A percentile compares a stretch with the other conserved stretches of the same genome.
Evolutionary conservation across 2,888 invertebrate species (phyloP).

Genomic region (Homarus gammarus): DNA sequence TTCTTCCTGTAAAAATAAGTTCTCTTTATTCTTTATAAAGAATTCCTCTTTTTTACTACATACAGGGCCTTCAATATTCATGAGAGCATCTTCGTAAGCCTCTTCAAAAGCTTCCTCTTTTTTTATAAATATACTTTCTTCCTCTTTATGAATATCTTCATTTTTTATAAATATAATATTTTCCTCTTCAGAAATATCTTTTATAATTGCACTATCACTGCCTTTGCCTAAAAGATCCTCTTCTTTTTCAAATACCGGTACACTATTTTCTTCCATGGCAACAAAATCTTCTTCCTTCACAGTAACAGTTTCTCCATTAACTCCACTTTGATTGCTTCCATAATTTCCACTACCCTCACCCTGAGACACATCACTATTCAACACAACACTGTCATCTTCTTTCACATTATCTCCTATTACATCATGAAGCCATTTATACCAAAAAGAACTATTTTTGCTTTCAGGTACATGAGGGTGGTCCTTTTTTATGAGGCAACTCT

Average conservation of each 20-base stretch:
- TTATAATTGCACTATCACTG: not conserved
- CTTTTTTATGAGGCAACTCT: not conserved
- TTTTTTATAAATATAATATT: too few species aligned
- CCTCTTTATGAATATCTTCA: too few species aligned
- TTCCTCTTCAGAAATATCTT: too few species aligned
- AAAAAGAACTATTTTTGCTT: not conserved
- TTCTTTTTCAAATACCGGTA: not conserved
- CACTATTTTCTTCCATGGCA: not conserved
- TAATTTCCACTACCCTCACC: not conserved
- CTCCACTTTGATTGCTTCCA: not conserved
- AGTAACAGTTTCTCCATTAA: not conserved
- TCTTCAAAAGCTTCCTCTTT: not conserved
- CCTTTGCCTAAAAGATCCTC: not conserved
- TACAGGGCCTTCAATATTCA: too few species aligned
- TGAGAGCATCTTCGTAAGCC: too few species aligned
- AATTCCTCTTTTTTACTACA: too few species aligned
- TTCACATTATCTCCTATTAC: not conserved
- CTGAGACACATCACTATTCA: not conserved
- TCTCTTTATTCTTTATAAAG: not conserved
- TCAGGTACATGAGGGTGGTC: not conserved
- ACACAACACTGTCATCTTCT: not conserved
- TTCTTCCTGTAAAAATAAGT: not conserved
- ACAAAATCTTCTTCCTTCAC: not conserved
- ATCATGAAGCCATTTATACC: not conserved
- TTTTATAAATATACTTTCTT: too few species aligned